phyloP scores from a whole-genome alignment of 1,140 invertebrate species.

The Sminthurides bifidus region DNA sequence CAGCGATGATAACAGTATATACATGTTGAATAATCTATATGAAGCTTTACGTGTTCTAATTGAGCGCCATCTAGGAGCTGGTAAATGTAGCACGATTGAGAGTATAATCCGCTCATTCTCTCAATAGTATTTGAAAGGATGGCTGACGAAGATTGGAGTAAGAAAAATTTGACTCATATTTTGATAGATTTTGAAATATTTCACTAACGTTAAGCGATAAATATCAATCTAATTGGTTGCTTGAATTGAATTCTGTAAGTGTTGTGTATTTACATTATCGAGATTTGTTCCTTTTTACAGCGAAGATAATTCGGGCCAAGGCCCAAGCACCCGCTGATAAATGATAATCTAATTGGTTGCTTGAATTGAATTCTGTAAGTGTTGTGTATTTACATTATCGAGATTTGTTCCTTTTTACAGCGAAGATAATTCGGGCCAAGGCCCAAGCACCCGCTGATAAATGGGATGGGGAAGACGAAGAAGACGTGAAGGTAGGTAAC shows the following conservation, averaged over 20 bases:
- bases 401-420: no score
- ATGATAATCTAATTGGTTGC: conserved; percentile 39
- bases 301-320: neutral
- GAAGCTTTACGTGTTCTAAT: no score
- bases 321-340: conserved; percentile 41
- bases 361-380: no score
- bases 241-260: no score
- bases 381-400: no score
- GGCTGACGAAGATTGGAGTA: conserved; percentile 25
- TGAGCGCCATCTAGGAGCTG: no score
- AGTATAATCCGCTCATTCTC: no score
- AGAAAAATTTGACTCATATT: conserved; percentile 9
- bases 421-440: neutral
- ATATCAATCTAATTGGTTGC: neutral
- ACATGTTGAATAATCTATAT: no score
- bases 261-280: no score
- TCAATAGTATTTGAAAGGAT: conserved; percentile 11
- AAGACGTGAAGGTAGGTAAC: conserved; percentile 61
- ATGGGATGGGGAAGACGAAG: conserved; percentile 80
- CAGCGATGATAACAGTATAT: no score
- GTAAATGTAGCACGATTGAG: no score
- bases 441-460: conserved; percentile 41
- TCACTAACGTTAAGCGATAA: neutral
- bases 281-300: no score
- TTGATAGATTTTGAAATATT: neutral